Conservation (phyloP, 2,113 vertebrate species). For the Erythrocercus mccallii region DNA sequence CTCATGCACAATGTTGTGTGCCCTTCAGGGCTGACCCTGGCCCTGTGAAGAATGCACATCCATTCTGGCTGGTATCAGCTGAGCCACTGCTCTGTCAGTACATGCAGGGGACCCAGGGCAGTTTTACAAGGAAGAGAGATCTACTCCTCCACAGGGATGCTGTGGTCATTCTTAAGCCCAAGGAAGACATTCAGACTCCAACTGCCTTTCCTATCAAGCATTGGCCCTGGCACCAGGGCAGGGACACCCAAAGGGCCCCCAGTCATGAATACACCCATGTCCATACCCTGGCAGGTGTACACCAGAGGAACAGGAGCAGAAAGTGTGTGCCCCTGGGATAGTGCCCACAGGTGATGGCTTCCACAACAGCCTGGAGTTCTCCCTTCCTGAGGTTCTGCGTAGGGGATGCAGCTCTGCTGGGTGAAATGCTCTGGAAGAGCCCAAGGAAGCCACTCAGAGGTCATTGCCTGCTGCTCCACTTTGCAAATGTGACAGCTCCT, state of each 20-base stretch:
- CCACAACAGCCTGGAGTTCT: neutral
- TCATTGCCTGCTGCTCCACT: neutral
- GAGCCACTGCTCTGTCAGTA: rapidly evolving
- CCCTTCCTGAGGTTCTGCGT: neutral
- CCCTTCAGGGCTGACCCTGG: neutral
- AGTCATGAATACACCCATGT: neutral
- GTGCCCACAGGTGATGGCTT: neutral
- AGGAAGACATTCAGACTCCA: neutral
- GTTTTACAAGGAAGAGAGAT: neutral
- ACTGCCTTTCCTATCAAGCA: neutral
- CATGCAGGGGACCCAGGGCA: rapidly evolving
- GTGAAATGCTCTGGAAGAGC: neutral
- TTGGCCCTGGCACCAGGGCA: neutral
- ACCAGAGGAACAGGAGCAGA: neutral
- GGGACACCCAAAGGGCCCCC: neutral
- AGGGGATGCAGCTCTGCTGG: rapidly evolving
- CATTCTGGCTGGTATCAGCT: neutral
- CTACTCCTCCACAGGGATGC: neutral
- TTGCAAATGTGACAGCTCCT: neutral
- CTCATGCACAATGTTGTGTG: rapidly evolving
- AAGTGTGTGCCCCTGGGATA: rapidly evolving
- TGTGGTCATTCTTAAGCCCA: neutral
- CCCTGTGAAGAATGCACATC: rapidly evolving
- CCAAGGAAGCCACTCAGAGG: neutral
- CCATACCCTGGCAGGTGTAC: too few species aligned